A percentile compares a stretch with the other conserved stretches of the same genome.
phyloP scores from a whole-genome alignment of 2,797 vertebrate genomes.

The Falco novaeseelandiae region DNA sequence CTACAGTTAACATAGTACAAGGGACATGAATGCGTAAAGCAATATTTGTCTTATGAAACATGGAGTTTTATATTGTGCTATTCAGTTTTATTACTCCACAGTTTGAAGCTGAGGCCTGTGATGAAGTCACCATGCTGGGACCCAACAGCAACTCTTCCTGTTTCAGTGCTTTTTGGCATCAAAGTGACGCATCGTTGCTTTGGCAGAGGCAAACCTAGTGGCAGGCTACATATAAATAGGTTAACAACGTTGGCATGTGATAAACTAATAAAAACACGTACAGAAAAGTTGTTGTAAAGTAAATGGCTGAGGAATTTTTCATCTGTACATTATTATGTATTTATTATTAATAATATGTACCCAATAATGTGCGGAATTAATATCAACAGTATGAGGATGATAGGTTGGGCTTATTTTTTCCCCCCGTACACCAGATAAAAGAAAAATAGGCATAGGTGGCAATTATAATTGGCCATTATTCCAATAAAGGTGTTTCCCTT shows the following conservation, averaged over 20 bases:
- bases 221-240: constrained; percentile 60
- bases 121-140: constrained; percentile 75
- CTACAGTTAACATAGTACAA: constrained; percentile 82
- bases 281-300: background rate
- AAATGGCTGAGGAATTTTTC: constrained; percentile 24
- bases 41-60: constrained; percentile 84
- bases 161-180: constrained; percentile 66
- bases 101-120: constrained; percentile 76
- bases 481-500: constrained; percentile 79
- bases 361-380: background rate
- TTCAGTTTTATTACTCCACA: constrained; percentile 78
- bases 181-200: constrained; percentile 54
- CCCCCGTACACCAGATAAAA: constrained; percentile 7
- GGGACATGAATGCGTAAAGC: constrained; percentile 80
- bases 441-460: constrained; percentile 73
- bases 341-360: constrained; percentile 55
- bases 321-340: constrained; percentile 46
- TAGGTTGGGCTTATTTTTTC: constrained; percentile 7
- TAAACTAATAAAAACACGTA: constrained; percentile 69
- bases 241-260: constrained; percentile 71
- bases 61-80: constrained; percentile 77
- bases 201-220: constrained; percentile 62
- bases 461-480: constrained; percentile 81
- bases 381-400: background rate
- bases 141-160: constrained; percentile 73